These are phyloP conservation scores for Leptopilina drosophilae DNA, from an alignment of 2,888 invertebrate species.

Conservation along the genomic window DNA sequence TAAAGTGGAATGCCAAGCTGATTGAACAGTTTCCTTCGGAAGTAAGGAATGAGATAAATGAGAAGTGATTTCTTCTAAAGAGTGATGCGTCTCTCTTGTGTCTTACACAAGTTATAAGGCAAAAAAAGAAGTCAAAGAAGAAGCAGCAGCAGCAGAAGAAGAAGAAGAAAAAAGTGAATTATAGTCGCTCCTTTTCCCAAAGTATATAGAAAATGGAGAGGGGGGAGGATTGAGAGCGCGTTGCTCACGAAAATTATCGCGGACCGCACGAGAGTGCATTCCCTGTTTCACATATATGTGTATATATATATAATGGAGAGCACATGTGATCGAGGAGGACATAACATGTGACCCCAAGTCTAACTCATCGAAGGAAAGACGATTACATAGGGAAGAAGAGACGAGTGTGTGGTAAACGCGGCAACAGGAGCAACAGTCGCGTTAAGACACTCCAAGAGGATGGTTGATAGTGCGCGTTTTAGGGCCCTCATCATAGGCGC, in stretches of 20 bases:
- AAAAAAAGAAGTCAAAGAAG: not conserved
- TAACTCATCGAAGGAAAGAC: conserved; percentile 56
- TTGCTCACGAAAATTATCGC: conserved; percentile 60
- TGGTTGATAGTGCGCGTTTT: conserved; percentile 68
- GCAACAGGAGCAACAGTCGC: conserved; percentile 63
- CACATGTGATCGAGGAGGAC: conserved; percentile 45
- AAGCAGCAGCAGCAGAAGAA: too few species aligned
- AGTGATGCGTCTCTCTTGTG: conserved; percentile 9
- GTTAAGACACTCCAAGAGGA: conserved; percentile 68
- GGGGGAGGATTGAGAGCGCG: conserved; percentile 43
- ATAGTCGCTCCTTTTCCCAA: too few species aligned
- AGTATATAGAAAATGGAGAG: not conserved
- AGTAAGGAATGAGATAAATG: conserved; percentile 23
- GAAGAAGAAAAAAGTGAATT: not conserved
- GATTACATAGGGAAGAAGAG: conserved; percentile 58
- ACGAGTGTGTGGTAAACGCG: conserved; percentile 48
- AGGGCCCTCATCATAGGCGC: conserved; percentile 58
- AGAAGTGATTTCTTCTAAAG: conserved; percentile 28
- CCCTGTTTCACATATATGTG: not conserved
- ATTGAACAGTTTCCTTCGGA: conserved; percentile 24
- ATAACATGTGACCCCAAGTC: conserved; percentile 47
- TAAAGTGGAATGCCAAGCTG: not conserved
- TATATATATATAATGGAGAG: not conserved
- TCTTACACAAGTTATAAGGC: not conserved
- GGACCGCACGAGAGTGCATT: conserved; percentile 42